Evolutionary conservation across 2,888 invertebrate species (phyloP), one percentile per base, ranked within the genome.

Genomic region (Eudemis profundana): DNA sequence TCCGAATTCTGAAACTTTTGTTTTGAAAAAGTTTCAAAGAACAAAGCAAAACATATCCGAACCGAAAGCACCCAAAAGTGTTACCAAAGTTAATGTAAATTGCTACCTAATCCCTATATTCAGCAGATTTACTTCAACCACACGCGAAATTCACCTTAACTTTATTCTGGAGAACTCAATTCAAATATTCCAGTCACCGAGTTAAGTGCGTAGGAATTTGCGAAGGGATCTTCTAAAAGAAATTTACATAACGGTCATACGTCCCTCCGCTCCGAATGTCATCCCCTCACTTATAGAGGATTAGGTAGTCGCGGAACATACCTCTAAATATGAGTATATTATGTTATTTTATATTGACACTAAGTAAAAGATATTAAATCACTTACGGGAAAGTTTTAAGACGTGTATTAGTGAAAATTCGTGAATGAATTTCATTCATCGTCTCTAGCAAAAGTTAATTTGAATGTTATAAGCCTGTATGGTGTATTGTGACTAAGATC

Each of bases 171-270:
- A 36, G 14, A 62, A 56, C 40, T 63, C 40, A 40, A 49, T 56
- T 63, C 47, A 56, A 63, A 63, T 56, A 40, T 46, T 54, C 53
- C 15, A 62, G 54, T 46, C 23, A 47, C 38, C 36, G 50, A 40
- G 49, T 40, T 60, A 60, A 60, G 60, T 60, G 23, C 60, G 60
- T 29, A 17, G 60, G 40, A 42, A 50, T 60, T 40, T 50, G 40
- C 8, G 27, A 60, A 19, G 40, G 60, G 50, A 50, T 50, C 60
- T 50, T 60, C 40, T 50, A 50, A 60, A 60, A 60, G 49, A 50
- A 60, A 60, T 60, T 60, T 60, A 60, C 60, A 60, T 60, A 60
- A 60, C 60, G 60, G 60, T 50, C 60, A 50, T 50, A 50, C 40
- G 29, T 60, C 49, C 60, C 60, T 19, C 36, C 40, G 49, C 50